Evolutionary conservation across 2,113 vertebrate species (phyloP).

Genomic region (Alethe diademata): DNA sequence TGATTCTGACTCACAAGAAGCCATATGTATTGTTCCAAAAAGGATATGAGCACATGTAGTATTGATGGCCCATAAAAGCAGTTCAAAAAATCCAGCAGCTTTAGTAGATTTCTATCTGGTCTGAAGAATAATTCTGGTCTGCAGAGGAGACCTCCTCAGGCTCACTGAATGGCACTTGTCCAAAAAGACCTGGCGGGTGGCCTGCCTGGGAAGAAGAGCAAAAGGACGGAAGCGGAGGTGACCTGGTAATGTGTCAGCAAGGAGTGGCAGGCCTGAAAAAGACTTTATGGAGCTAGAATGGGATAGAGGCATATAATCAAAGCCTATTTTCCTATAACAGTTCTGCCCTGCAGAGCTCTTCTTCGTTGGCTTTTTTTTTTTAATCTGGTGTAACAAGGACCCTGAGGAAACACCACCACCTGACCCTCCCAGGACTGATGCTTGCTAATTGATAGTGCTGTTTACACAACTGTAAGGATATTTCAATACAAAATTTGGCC

Average conservation of each 20-base stretch:
- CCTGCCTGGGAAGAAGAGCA: constrained; percentile 9
- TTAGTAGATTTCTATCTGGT: background rate
- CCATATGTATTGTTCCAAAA: background rate
- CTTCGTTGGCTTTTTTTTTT: background rate
- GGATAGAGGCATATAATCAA: background rate
- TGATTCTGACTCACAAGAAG: constrained; percentile 45
- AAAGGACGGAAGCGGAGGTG: constrained; percentile 37
- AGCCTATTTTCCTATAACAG: background rate
- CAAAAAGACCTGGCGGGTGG: background rate
- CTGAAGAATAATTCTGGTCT: background rate
- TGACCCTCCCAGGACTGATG: background rate
- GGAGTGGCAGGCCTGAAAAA: constrained; percentile 48
- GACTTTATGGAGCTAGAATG: background rate
- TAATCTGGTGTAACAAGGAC: background rate
- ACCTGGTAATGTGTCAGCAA: constrained; percentile 61
- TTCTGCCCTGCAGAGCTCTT: background rate
- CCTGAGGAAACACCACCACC: background rate
- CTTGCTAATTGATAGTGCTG: background rate
- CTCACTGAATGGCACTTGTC: background rate
- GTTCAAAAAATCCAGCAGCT: background rate
- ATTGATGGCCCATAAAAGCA: background rate
- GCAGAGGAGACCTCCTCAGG: background rate
- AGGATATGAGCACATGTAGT: constrained; percentile 17
- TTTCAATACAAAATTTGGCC: background rate
- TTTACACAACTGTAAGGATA: background rate